phyloP scores from a whole-genome alignment of 2,888 invertebrate genomes.

The Lasioglossum morio region DNA sequence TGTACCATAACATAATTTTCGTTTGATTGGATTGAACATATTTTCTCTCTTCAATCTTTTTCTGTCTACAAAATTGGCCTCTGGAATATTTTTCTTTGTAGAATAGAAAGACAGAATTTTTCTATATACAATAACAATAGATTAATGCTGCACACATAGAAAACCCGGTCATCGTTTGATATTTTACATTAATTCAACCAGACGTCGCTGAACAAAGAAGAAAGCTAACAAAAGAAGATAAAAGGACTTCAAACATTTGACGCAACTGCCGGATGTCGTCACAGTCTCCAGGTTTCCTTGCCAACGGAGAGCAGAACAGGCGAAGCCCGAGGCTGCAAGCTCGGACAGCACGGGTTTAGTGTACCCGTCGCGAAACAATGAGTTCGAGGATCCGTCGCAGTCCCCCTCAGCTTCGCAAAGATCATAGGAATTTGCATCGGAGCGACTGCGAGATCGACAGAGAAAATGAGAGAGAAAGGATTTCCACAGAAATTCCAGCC shows the following conservation, averaged over 20 bases:
- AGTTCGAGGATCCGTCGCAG: background rate
- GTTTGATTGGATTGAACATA: too few species aligned
- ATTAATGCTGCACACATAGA: background rate
- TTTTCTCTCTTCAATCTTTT: background rate
- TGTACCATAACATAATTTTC: background rate
- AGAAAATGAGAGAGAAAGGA: background rate
- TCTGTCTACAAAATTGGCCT: background rate
- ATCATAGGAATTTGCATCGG: background rate
- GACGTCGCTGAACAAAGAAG: background rate
- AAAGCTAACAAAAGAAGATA: background rate
- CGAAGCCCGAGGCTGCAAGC: background rate
- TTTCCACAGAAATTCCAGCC: constrained; percentile 3
- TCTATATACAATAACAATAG: background rate
- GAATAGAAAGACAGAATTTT: background rate
- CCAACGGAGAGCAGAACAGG: background rate
- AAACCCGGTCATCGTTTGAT: background rate
- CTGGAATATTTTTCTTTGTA: background rate
- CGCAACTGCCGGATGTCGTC: background rate
- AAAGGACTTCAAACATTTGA: background rate
- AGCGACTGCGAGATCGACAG: background rate
- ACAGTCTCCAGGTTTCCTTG: background rate
- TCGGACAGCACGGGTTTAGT: background rate
- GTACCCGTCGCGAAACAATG: constrained; percentile 3
- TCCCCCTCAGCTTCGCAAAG: background rate
- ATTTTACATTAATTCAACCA: background rate